Evolutionary conservation across 2,797 vertebrate genomes (phyloP), one percentile per base, ranked within the genome.

Genomic region (Spea hammondii): DNA sequence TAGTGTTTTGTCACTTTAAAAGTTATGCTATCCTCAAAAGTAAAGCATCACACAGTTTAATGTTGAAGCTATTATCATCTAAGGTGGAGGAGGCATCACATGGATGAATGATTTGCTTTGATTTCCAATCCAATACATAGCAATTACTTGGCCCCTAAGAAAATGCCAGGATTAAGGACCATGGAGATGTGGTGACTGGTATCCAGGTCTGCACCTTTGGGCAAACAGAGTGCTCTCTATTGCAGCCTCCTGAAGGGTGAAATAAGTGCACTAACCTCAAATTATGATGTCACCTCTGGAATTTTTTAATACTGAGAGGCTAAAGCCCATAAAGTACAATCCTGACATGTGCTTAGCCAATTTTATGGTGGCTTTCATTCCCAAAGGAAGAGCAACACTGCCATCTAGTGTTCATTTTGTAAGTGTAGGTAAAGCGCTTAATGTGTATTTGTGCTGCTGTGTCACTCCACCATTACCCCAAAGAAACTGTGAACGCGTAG

Each of bases 271-370:
- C 79, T 82, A 82, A 82, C 79, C 79, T 82, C 79, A 82, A 77
- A 77, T 82, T 77, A 82, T 82, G 79, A 82, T 82, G 70, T 82
- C 79, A 82, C 70, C 79, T 77, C 70, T 82, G 79, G 79, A 82
- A 82, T 77, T 77, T 82, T 82, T 82, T 82, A 82, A 82, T 82
- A 77, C 74, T 55, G 79, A 82, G 70, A 77, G 57, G 74, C 75
- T 76, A 77, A 77, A 77, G 60, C 70, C 74, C 55, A 69, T 77
- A 68, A 69, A 77, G 74, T 49, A 64, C 10, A 48, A 73, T 68
- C 74, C 51, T 82, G 79, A 77, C 74, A 77, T 65, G 54, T 46
- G 46, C 32, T 46, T 13, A 77, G 47, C 12, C 49, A 72, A 73
- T 73, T 68, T 72, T 69, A 10, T 11, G 48, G 50, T 4, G 65